Evolutionary conservation across 2,797 vertebrate species (phyloP), one percentile per base, ranked within the genome.

Genomic region (Paedocypris micromegethes): DNA sequence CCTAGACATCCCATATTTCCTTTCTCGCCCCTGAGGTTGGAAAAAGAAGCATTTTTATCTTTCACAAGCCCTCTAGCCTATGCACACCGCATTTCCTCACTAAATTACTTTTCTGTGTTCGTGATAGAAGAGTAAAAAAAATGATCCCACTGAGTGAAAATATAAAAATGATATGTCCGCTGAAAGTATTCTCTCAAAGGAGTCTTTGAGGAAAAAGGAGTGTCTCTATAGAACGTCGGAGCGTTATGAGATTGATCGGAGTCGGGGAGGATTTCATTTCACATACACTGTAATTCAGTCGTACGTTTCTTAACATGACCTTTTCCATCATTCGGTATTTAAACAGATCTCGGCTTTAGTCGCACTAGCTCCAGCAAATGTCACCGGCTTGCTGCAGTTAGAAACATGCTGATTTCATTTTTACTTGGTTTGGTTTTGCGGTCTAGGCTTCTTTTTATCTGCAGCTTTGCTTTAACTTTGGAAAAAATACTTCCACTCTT

Each of bases 91-190:
- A 86, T 84, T 83, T 82, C 74, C 5, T 58, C 78, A 54, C 74
- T 80, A 87, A 88, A 89, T 89, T 83, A 86, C 86, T 87, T 87
- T 79, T 76, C 74, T 81, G 71, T 77, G 69, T 76, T 72, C 67
- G 77, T 83, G 84, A 88, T 83, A 9, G 81, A 82, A 83, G 82
- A 66, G 64, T 9, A 2, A 45, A 43, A 58, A 78, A 85, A 85
- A 80, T 4, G 79, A 86, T 86, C 84, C 81, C 80, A 69, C 77
- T 72, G 79, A 77, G 59, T 64, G 75, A 78, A 23, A 86, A 84
- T 86, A 68, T 80, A 83, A 76, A 86, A 86, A 85, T 80, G 78
- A 82, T 77, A 75, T 75, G 78, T 76, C 67, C 71, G 39, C 42
- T 3, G 58, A 51, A 54, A 67, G n/a, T 61, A 54, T 59, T 71